These are phyloP conservation scores for Eupithecia pulchellata DNA, from an alignment of 2,888 invertebrate genomes.

Conservation along the genomic window DNA sequence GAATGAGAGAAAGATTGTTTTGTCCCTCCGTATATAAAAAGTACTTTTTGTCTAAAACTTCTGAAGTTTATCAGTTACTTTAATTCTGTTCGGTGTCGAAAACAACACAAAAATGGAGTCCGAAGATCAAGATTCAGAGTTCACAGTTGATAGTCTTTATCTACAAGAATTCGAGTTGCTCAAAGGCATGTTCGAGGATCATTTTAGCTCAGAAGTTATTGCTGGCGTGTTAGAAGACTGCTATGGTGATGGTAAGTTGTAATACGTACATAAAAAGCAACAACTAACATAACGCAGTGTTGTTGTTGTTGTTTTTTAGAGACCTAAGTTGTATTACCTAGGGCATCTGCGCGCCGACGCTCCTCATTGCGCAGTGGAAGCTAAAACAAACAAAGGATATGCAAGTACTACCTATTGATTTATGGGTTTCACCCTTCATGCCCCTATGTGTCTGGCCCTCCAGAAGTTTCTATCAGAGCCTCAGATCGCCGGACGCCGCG, in stretches of 20 bases:
- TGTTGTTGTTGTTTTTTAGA: background rate
- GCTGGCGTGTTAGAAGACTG: conserved; percentile 68
- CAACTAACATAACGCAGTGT: conserved; percentile 1
- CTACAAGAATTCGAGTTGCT: conserved; percentile 60
- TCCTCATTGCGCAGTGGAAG: conserved; percentile 38
- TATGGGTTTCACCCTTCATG: conserved; percentile 19
- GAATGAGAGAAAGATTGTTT: background rate
- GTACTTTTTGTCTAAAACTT: background rate
- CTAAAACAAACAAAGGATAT: conserved; percentile 27
- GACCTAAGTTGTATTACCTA: background rate
- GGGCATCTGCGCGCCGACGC: conserved; percentile 20
- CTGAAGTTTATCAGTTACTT: background rate
- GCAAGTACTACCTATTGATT: conserved; percentile 29
- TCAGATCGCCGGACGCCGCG: conserved; percentile 26
- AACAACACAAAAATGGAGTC: conserved; percentile 20
- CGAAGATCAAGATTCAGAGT: conserved; percentile 24
- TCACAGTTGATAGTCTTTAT: conserved; percentile 14
- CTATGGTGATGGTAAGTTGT: conserved; percentile 72
- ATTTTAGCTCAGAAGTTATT: conserved; percentile 66
- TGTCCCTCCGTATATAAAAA: background rate
- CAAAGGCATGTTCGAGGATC: conserved; percentile 65
- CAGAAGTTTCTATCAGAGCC: background rate
- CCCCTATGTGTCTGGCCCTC: conserved; percentile 10
- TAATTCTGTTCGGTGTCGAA: conserved; percentile 2
- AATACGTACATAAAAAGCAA: background rate